Conservation (phyloP, 2,113 vertebrate species). For the Micronycteris hirsuta region DNA sequence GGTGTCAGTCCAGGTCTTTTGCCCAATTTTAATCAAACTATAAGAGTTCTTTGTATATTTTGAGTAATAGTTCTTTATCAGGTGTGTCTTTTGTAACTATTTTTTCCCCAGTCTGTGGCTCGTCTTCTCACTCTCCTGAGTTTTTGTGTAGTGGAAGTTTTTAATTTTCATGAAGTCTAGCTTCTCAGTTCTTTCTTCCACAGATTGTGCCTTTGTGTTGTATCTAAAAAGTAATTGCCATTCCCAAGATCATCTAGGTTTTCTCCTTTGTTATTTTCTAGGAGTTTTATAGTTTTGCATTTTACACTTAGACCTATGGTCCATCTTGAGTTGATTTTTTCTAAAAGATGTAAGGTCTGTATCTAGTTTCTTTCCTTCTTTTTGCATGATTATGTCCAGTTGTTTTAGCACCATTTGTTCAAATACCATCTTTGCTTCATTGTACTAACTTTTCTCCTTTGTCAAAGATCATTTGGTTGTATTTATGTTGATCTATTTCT, state of each 20-base stretch:
- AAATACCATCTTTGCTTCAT: too few relatives aligned
- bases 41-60: background rate
- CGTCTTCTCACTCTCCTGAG: background rate
- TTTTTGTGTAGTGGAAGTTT: background rate
- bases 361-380: background rate
- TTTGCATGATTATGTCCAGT: background rate
- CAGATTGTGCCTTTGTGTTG: background rate
- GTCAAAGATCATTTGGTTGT: too few relatives aligned
- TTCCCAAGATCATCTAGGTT: background rate
- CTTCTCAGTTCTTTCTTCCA: background rate
- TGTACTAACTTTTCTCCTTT: too few relatives aligned
- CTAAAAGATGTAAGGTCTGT: background rate
- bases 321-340: background rate
- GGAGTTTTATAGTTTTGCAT: background rate
- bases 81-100: background rate
- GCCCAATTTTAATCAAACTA: background rate
- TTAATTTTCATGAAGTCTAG: background rate
- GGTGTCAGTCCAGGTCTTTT: background rate
- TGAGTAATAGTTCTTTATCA: background rate
- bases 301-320: background rate
- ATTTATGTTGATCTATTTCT: too few relatives aligned
- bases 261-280: background rate
- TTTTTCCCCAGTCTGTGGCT: background rate
- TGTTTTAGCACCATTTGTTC: too few relatives aligned
- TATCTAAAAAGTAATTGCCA: background rate